Conservation (phyloP, 2,797 vertebrate genomes). For the Coendou prehensilis region DNA sequence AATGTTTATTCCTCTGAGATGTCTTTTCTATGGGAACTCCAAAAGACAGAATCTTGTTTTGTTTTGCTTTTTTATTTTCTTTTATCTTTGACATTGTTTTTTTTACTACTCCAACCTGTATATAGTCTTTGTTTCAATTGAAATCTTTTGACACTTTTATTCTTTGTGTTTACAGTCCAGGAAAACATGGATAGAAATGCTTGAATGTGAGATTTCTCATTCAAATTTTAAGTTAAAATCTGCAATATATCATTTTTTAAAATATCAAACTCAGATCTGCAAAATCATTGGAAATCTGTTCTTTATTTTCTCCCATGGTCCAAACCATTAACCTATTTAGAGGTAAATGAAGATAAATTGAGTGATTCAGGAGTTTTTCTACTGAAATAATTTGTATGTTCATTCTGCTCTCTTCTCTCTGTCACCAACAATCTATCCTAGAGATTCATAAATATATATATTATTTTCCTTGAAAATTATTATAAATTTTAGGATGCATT, state of each 20-base stretch:
- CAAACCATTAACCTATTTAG: not conserved
- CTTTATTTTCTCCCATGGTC: not conserved
- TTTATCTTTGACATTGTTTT: not conserved
- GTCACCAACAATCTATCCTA: not conserved
- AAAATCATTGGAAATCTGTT: not conserved
- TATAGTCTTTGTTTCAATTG: not conserved
- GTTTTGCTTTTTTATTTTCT: too few relatives aligned
- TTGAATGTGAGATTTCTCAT: slow-evolving; percentile 27
- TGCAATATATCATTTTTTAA: not conserved
- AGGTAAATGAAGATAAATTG: not conserved
- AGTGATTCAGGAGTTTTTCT: not conserved
- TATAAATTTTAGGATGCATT: not conserved
- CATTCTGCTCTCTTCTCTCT: not conserved
- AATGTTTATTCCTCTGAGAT: not conserved
- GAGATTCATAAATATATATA: not conserved
- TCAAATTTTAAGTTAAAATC: slow-evolving; percentile 4
- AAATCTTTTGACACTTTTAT: not conserved
- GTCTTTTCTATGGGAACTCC: not conserved
- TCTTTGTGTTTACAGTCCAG: not conserved
- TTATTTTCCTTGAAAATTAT: slow-evolving; percentile 17
- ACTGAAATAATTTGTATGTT: not conserved
- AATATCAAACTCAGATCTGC: slow-evolving; percentile 15
- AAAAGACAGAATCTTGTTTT: not conserved
- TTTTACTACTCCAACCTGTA: too few relatives aligned
- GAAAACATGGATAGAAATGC: not conserved